Conservation (phyloP, 2,113 vertebrate genomes). For the Xenotilapia leptura region DNA sequence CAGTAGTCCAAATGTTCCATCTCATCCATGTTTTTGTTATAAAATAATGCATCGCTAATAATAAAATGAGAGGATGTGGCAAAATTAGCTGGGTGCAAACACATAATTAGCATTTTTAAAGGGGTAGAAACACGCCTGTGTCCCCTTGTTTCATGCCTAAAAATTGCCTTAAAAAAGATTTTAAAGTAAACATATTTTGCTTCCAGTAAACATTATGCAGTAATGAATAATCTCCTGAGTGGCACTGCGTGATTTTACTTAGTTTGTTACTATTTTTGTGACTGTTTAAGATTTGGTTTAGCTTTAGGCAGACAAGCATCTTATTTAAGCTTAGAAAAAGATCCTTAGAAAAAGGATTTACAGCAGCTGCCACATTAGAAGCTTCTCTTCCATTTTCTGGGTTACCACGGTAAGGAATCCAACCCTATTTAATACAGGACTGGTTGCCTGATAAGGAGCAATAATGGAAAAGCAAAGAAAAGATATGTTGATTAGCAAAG, state of each 20-base stretch:
- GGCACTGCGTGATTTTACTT: rapidly evolving
- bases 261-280: neutral
- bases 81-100: neutral
- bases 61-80: neutral
- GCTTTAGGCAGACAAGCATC: neutral
- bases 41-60: neutral
- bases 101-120: neutral
- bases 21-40: neutral
- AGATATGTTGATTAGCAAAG: neutral
- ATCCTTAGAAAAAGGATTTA: too few relatives aligned
- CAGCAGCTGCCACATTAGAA: neutral
- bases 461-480: neutral
- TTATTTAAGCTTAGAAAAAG: neutral
- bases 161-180: neutral
- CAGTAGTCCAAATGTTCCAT: neutral
- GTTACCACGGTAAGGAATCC: neutral
- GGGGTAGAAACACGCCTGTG: neutral
- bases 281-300: neutral
- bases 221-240: neutral
- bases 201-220: neutral
- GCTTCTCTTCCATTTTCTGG: neutral
- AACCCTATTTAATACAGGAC: neutral
- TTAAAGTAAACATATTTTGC: neutral
- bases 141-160: neutral
- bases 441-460: neutral